Evolutionary conservation across 2,888 invertebrate genomes (phyloP).

Genomic region (Julus scanicus): DNA sequence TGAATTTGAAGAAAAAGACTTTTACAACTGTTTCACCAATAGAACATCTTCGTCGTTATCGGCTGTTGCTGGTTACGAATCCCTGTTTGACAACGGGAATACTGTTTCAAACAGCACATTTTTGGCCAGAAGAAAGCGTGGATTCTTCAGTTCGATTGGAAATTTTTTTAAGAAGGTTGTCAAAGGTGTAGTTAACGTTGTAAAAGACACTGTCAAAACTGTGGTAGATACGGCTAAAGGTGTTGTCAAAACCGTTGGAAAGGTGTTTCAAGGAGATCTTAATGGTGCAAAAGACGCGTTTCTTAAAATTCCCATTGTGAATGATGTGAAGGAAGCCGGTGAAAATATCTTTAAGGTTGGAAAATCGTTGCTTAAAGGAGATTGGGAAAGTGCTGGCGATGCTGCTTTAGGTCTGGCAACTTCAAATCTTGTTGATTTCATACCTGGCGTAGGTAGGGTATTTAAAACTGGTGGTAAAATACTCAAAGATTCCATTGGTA

Average conservation of each 20-base stretch:
- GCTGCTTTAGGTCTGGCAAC: background rate
- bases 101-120: background rate
- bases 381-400: background rate
- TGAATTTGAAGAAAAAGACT: background rate
- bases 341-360: background rate
- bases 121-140: background rate
- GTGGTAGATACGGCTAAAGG: background rate
- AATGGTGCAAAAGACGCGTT: background rate
- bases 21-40: conserved; percentile 8
- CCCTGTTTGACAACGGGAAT: background rate
- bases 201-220: background rate
- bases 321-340: background rate
- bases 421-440: background rate
- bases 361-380: background rate
- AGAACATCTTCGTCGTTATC: background rate
- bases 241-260: background rate
- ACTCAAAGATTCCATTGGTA: background rate
- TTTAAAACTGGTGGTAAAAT: background rate
- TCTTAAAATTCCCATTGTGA: background rate
- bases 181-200: background rate
- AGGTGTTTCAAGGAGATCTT: background rate
- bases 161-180: background rate
- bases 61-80: background rate
- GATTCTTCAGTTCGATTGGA: background rate
- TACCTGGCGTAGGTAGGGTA: background rate